Conservation (phyloP, 2,888 invertebrate genomes). For the Argyresthia goedartella region DNA sequence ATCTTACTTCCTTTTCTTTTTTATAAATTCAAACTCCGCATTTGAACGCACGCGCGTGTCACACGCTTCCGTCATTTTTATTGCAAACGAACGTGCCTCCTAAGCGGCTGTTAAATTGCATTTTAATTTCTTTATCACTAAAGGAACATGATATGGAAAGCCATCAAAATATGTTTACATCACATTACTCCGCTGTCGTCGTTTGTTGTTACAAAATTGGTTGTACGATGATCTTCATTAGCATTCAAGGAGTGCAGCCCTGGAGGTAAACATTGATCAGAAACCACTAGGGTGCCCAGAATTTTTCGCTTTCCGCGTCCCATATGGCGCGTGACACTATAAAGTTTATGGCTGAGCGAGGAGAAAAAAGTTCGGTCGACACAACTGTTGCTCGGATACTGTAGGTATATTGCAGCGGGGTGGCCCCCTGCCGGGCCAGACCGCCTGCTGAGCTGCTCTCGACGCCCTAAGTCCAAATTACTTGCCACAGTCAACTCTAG, state of each 20-base stretch:
- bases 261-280: conserved; percentile 3
- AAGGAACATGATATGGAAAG: too few species aligned
- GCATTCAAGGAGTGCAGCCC: conserved; percentile 5
- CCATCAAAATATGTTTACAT: too few species aligned
- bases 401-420: conserved; percentile 32
- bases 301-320: conserved; percentile 27
- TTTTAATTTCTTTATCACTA: neutral
- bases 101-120: neutral
- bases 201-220: neutral
- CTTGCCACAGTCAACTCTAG: conserved; percentile 18
- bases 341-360: conserved; percentile 46
- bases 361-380: conserved; percentile 23
- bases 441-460: conserved; percentile 48
- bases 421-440: conserved; percentile 35
- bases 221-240: conserved; percentile 7
- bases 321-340: conserved; percentile 50
- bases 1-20: conserved; percentile 32
- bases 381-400: conserved; percentile 12
- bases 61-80: conserved; percentile 6
- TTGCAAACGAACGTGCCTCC: conserved; percentile 1
- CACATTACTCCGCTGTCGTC: too few species aligned
- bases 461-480: conserved; percentile 47
- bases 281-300: conserved; percentile 28
- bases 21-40: conserved; percentile 23
- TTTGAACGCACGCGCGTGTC: conserved; percentile 10